These are phyloP conservation scores for Horisme vitalbata DNA, from an alignment of 2,888 invertebrate genomes.

Conservation along the genomic window DNA sequence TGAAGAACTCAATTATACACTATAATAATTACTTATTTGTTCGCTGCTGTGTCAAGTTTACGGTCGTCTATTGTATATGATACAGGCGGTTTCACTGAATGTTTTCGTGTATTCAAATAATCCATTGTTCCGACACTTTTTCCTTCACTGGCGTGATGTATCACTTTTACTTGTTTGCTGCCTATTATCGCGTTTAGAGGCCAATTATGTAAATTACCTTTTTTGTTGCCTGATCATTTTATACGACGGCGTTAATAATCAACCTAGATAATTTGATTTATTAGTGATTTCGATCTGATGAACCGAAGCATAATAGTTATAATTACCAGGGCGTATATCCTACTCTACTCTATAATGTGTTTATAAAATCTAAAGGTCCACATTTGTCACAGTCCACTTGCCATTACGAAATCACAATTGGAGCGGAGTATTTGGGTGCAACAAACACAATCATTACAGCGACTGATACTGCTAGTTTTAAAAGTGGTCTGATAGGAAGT, in stretches of 20 bases:
- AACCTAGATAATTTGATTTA: slow-evolving; percentile 11
- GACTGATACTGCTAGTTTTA: slow-evolving; percentile 19
- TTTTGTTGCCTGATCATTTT: slow-evolving; percentile 7
- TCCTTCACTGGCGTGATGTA: slow-evolving; percentile 21
- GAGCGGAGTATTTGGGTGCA: slow-evolving; percentile 39
- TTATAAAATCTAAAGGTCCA: slow-evolving; percentile 20
- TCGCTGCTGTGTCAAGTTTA: slow-evolving; percentile 56
- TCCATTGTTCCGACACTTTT: slow-evolving; percentile 34
- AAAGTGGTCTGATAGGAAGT: slow-evolving; percentile 6
- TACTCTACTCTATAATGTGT: slow-evolving; percentile 1
- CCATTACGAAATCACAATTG: slow-evolving; percentile 47
- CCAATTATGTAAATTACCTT: slow-evolving; percentile 27
- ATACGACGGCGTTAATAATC: slow-evolving; percentile 17
- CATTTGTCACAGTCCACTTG: slow-evolving; percentile 42
- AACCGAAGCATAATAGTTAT: slow-evolving; percentile 3
- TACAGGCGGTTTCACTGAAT: slow-evolving; percentile 43
- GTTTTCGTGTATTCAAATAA: slow-evolving; percentile 36
- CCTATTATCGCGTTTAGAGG: slow-evolving; percentile 26
- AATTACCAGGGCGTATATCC: too few species aligned
- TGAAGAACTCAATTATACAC: slow-evolving; percentile 26
- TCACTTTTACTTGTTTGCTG: slow-evolving; percentile 34
- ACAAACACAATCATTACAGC: slow-evolving; percentile 21
- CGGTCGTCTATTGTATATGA: slow-evolving; percentile 47
- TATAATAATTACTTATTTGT: slow-evolving; percentile 31
- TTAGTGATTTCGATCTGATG: slow-evolving; percentile 7